phyloP scores from a whole-genome alignment of 1,140 invertebrate species.

The Trachelipus rathkii region DNA sequence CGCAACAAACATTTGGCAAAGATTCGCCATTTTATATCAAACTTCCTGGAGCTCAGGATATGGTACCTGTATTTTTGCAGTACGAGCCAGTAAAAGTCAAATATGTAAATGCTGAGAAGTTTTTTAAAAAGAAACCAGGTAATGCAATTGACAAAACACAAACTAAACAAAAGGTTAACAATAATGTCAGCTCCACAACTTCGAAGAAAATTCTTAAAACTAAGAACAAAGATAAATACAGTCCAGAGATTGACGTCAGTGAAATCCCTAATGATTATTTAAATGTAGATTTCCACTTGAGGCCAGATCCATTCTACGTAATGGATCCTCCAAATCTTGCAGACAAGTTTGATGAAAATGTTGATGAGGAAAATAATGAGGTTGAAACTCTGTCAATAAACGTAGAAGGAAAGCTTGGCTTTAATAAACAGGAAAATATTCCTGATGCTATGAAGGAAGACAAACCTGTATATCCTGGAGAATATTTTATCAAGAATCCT shows the following conservation, averaged over 20 bases:
- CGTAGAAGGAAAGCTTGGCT: not conserved
- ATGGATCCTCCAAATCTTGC: constrained; percentile 35
- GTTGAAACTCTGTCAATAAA: not conserved
- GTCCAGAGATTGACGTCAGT: not conserved
- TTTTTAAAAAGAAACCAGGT: not conserved
- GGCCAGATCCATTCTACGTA: constrained; percentile 35
- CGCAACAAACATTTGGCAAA: constrained; percentile 18
- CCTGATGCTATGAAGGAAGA: constrained; percentile 24
- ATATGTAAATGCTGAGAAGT: constrained; percentile 31
- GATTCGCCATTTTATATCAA: constrained; percentile 40
- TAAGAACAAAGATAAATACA: constrained; percentile 3
- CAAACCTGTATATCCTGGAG: constrained; percentile 33
- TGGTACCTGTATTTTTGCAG: constrained; percentile 38
- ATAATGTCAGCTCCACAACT: not conserved
- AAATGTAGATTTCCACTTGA: not conserved
- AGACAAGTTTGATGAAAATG: not conserved
- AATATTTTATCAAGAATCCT: constrained; percentile 34
- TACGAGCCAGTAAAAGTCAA: constrained; percentile 41
- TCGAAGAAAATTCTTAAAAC: not conserved
- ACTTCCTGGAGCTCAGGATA: constrained; percentile 40
- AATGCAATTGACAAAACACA: not conserved
- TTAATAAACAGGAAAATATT: constrained; percentile 25
- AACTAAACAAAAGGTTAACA: not conserved
- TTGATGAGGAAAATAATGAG: not conserved
- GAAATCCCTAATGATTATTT: not conserved